Evolutionary conservation across 1,140 invertebrate species (phyloP).

Genomic region (Panagrolaimus sp.): DNA sequence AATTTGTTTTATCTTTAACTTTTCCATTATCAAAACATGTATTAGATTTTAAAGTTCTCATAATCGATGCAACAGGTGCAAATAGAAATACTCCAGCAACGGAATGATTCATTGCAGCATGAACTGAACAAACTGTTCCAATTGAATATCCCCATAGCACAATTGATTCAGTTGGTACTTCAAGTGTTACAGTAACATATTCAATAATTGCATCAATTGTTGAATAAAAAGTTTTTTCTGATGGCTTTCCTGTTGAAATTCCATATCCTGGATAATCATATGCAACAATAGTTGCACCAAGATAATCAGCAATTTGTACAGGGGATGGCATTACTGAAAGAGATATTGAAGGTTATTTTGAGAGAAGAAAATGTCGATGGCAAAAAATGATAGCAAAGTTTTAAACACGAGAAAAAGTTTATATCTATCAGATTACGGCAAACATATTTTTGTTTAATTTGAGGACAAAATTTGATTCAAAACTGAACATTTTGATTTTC

Average conservation of each 20-base stretch:
- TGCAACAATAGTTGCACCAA: slow-evolving; percentile 23
- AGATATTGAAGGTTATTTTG: too few species aligned
- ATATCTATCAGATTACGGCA: too few species aligned
- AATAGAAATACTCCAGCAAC: slow-evolving; percentile 23
- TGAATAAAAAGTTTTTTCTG: slow-evolving; percentile 13
- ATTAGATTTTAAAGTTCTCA: slow-evolving; percentile 14
- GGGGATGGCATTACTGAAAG: slow-evolving; percentile 7
- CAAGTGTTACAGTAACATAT: not conserved
- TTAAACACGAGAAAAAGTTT: too few species aligned
- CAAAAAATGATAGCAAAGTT: too few species aligned
- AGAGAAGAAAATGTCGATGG: not conserved
- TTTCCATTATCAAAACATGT: not conserved
- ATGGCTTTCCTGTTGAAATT: slow-evolving; percentile 14
- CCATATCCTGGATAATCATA: slow-evolving; percentile 26
- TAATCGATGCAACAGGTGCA: slow-evolving; percentile 21
- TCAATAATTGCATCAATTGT: slow-evolving; percentile 23
- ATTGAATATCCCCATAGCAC: slow-evolving; percentile 23
- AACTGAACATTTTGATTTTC: too few species aligned
- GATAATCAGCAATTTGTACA: slow-evolving; percentile 10
- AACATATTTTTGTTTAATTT: too few species aligned
- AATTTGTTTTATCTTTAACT: not conserved
- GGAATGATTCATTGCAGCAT: slow-evolving; percentile 9
- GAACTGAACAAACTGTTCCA: slow-evolving; percentile 19
- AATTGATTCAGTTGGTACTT: slow-evolving; percentile 20
- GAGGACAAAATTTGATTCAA: too few species aligned